Evolutionary conservation across 1,140 invertebrate species (phyloP), one percentile per base, ranked within the genome.

Genomic region (Parapsyche elsis): DNA sequence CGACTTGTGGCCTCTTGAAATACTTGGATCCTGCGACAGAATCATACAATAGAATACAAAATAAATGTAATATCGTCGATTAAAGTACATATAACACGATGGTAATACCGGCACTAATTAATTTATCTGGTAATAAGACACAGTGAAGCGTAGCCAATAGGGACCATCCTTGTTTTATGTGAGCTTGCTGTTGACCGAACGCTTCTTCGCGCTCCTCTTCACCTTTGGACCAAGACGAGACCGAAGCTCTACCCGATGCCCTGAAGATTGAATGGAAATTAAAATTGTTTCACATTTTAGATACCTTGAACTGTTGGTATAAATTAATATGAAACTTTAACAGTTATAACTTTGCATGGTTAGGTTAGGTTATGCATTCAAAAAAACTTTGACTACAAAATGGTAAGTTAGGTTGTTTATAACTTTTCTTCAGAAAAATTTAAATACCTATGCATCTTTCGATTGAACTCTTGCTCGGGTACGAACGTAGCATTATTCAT

Each of bases 101-200:
- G n/a, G n/a, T n/a, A n/a, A n/a, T n/a, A 86, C 91, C 91, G 64
- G 91, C 87, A 0, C 90, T 88, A 19, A 92, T 90, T 21, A 96
- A 93, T 87, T 96, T 96, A 84, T 99, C 98, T 0, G 98, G 97
- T 67, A 99, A 88, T 14, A 99, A 90, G 24, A 99, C 96, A 85
- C 98, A 99, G 87, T 99, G 98, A 23, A 99, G 90, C 0, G 98
- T 97, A 4, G 98, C 97, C 30, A 99, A 87, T 10, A 98, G 90
- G 23, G 96, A 98, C 98, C 98, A 99, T 71, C 97, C 97, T 86
- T 98, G 96, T 88, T 98, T 98, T 77, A 98, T 97, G 85, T 96
- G 95, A 0, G 95, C 94, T 84, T 97, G 95, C 84, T 96, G 95
- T 19, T 94, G 94, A 0, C 94, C 94, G 64, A 94, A 92, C 76